Evolutionary conservation across 2,888 invertebrate species (phyloP).

Genomic region (Ernsta delagoae): DNA sequence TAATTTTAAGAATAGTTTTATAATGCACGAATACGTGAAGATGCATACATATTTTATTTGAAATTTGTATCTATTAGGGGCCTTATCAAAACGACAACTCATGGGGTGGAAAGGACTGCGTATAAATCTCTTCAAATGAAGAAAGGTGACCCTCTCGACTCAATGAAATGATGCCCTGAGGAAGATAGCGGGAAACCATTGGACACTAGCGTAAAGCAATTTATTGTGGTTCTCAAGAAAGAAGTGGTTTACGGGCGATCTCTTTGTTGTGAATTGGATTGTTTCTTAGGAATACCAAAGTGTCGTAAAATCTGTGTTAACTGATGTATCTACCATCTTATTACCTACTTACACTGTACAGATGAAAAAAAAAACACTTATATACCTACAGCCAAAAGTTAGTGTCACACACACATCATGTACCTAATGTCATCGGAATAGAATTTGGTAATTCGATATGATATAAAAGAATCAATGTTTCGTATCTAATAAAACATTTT

Average conservation of each 20-base stretch:
- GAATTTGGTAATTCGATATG: no score
- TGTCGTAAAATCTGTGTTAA: no score
- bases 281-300: background rate
- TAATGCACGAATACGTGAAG: no score
- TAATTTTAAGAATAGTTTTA: no score
- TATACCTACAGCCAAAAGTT: no score
- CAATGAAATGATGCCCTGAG: slow-evolving; percentile 1
- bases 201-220: background rate
- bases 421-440: no score
- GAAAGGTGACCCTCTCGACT: slow-evolving; percentile 6
- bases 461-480: no score
- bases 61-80: background rate
- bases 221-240: background rate
- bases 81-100: background rate
- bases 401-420: no score
- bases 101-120: background rate
- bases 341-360: no score
- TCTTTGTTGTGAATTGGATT: background rate
- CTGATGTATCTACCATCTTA: no score
- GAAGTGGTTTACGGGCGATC: background rate
- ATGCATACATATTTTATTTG: background rate
- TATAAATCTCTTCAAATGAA: slow-evolving; percentile 3
- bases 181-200: background rate
- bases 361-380: no score
- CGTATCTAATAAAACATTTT: no score